phyloP scores from a whole-genome alignment of 35 echinoderm and acorn worm genomes.

The Heliocidaris erythrogramma region DNA sequence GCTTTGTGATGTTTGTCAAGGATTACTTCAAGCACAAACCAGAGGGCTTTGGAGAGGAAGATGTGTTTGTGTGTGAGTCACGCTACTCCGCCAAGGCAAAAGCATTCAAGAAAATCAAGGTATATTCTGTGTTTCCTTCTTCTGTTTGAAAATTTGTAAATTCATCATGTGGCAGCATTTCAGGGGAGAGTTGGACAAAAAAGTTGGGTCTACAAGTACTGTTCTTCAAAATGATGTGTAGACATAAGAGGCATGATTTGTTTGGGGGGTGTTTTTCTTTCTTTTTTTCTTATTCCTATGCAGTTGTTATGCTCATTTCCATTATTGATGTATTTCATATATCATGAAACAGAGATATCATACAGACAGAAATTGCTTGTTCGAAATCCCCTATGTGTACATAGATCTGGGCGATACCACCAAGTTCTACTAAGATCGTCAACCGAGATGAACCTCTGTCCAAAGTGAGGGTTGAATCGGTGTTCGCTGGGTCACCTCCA shows the following conservation, averaged over 20 bases:
- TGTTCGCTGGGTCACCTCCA: slow-evolving; percentile 75
- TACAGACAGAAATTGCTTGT: too few species aligned
- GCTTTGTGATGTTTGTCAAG: slow-evolving; percentile 97
- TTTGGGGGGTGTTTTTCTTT: too few species aligned
- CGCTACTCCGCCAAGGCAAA: slow-evolving; percentile 98
- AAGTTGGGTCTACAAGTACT: background rate
- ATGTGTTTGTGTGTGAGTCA: slow-evolving; percentile 95
- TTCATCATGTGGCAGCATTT: background rate
- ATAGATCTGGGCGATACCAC: slow-evolving; percentile 84
- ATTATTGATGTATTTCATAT: too few species aligned
- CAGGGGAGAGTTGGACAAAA: background rate
- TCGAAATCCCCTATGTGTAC: background rate
- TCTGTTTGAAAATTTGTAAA: background rate
- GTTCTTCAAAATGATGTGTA: background rate
- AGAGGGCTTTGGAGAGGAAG: slow-evolving; percentile 88
- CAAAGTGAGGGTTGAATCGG: slow-evolving; percentile 84
- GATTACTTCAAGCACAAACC: slow-evolving; percentile 99
- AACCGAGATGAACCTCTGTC: slow-evolving; percentile 87
- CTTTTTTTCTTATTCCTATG: too few species aligned
- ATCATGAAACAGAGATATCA: background rate
- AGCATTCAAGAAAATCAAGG: slow-evolving; percentile 99
- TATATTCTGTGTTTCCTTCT: background rate
- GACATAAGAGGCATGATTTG: too few species aligned
- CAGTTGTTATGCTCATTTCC: too few species aligned
- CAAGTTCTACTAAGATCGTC: slow-evolving; percentile 77